Base-by-base conservation (phyloP, 2,113 vertebrate species). In the Coptodon rendalli region DNA sequence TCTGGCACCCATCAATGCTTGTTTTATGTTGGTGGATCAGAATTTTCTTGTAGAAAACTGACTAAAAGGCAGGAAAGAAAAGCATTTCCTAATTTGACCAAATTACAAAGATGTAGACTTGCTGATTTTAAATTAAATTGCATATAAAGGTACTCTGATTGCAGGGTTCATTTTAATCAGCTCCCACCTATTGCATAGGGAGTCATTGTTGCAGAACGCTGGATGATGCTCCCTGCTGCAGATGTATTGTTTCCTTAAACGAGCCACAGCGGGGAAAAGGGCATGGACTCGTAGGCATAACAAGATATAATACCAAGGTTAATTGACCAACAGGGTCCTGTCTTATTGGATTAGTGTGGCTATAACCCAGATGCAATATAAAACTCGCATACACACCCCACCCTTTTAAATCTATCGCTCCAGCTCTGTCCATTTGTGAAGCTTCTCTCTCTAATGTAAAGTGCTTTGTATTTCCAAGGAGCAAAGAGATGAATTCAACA, bases 321-420 rank as follows among this genome's bases (percentile, higher is more conserved):
- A 96, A 96, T 96, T 96, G 95, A 95, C 94, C 95, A 94, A 94
- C 94, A 94, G 88, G 19, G 87, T 93, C 88, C 86, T 94, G 94
- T 95, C 95, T 92, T 86, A 93, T 92, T 91, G 88, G 86, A 95
- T 96, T 95, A 96, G 83, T 52, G 88, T 31, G 84, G 63, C 90
- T 88, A 86, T 90, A 92, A 91, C 86, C 82, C 88, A 90, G 78
- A 90, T 93, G 86, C 84, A 91, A 85, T 85, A 89, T 90, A 83
- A 87, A 80, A 89, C 86, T 80, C 52, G 73, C 38, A 57, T 13
- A 66, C 54, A 80, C 50, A 85, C 80, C 76, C 63, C 3, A 13
- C 38, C 22, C 40, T 84, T 76, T 85, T 73, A 76, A 87, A 87
- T 76, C 31, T 85, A 87, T 85, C 78, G 7, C 79, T 36, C 45